A percentile compares a stretch with the other conserved stretches of the same genome.
phyloP scores from a whole-genome alignment of 2,888 invertebrate genomes.

The Meta bourneti region DNA sequence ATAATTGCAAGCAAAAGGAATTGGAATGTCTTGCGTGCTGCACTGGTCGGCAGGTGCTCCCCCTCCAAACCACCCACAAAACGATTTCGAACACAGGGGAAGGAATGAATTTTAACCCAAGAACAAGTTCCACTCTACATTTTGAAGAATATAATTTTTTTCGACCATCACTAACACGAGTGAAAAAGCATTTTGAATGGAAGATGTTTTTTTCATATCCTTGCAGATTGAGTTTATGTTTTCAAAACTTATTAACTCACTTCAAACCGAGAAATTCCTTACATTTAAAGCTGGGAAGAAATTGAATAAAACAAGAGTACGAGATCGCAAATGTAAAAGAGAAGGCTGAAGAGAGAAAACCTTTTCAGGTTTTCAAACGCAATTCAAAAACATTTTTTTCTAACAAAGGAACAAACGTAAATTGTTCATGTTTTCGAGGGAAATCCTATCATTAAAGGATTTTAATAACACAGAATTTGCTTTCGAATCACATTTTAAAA shows the following conservation, averaged over 20 bases:
- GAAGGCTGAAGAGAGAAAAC: neutral
- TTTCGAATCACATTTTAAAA: no score
- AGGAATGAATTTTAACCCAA: slow-evolving; percentile 32
- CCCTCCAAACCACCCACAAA: neutral
- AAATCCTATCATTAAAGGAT: neutral
- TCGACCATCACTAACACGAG: neutral
- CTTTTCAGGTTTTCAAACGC: neutral
- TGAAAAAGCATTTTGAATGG: slow-evolving; percentile 40
- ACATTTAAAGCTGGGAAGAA: neutral
- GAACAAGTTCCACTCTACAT: slow-evolving; percentile 30
- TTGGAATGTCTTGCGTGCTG: slow-evolving; percentile 57
- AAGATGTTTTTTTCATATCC: slow-evolving; percentile 7
- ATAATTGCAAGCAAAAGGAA: slow-evolving; percentile 55
- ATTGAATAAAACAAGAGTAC: neutral
- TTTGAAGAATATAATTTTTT: slow-evolving; percentile 10
- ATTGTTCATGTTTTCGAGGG: neutral
- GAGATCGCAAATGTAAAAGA: neutral
- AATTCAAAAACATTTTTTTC: neutral
- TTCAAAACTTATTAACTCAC: slow-evolving; percentile 19
- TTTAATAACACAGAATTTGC: neutral
- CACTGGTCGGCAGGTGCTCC: slow-evolving; percentile 1
- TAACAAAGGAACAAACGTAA: neutral
- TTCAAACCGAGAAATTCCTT: neutral
- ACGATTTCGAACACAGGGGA: slow-evolving; percentile 3
- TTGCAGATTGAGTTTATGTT: neutral